These are phyloP conservation scores for Digitonthophagus gazella DNA, from an alignment of 2,888 invertebrate genomes.

Conservation along the genomic window DNA sequence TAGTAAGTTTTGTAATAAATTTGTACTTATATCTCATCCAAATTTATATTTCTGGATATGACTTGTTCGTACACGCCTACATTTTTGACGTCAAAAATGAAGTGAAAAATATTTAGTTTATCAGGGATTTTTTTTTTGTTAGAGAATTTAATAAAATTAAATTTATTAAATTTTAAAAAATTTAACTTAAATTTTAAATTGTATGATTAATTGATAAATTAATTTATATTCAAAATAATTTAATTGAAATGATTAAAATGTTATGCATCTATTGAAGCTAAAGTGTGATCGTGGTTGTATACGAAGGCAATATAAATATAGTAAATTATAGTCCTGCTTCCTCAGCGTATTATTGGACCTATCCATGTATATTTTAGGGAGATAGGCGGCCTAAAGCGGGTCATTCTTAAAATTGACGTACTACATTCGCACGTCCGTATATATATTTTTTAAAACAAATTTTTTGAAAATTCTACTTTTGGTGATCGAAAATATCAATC, in stretches of 20 bases:
- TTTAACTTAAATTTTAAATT: no score
- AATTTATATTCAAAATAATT: not conserved
- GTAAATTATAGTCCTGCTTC: constrained; percentile 22
- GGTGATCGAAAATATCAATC: not conserved
- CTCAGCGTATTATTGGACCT: constrained; percentile 40
- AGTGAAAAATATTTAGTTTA: no score
- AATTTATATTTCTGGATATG: not conserved
- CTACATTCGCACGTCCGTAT: constrained; percentile 17
- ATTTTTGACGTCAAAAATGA: no score
- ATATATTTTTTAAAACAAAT: not conserved
- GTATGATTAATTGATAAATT: no score
- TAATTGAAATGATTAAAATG: not conserved
- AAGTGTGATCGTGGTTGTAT: constrained; percentile 3
- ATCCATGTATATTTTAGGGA: constrained; percentile 45
- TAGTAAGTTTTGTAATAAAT: not conserved
- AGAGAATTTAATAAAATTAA: not conserved
- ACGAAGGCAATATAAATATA: constrained; percentile 21
- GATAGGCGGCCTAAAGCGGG: constrained; percentile 38
- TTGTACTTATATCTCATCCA: not conserved
- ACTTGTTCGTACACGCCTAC: not conserved
- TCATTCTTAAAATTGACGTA: constrained; percentile 36
- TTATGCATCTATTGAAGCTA: constrained; percentile 15
- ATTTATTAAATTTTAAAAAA: not conserved
- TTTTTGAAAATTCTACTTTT: not conserved
- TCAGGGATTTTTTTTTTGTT: no score